Conservation (phyloP, 2,113 vertebrate genomes). For the Hydrochoerus hydrochaeris region DNA sequence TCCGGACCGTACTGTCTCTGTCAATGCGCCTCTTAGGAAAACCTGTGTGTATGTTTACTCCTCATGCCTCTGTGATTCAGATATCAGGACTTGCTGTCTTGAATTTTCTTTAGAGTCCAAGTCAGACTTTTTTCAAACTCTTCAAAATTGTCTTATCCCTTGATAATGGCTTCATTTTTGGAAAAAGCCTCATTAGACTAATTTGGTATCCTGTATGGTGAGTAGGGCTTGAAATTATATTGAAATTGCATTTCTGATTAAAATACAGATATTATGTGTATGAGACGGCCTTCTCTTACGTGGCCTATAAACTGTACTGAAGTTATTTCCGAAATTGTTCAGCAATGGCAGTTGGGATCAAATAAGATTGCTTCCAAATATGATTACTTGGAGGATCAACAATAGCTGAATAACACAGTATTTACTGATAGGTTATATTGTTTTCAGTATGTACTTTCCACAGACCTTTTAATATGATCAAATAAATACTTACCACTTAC, state of each 20-base stretch:
- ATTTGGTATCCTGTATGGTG: background rate
- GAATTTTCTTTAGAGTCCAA: background rate
- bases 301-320: background rate
- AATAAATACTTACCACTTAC: background rate
- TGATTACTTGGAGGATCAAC: background rate
- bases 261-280: background rate
- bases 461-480: background rate
- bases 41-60: background rate
- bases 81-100: background rate
- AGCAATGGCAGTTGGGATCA: background rate
- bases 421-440: background rate
- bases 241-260: slow-evolving; percentile 21
- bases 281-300: background rate
- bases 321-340: background rate
- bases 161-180: background rate
- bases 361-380: background rate
- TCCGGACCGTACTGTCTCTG: background rate
- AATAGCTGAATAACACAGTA: background rate
- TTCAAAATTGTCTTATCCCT: background rate
- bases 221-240: background rate
- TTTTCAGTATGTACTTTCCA: background rate
- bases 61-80: background rate
- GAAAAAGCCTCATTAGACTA: background rate
- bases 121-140: background rate
- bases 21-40: background rate